Evolutionary conservation across 2,113 vertebrate genomes (phyloP).

Genomic region (Clarias batrachus): DNA sequence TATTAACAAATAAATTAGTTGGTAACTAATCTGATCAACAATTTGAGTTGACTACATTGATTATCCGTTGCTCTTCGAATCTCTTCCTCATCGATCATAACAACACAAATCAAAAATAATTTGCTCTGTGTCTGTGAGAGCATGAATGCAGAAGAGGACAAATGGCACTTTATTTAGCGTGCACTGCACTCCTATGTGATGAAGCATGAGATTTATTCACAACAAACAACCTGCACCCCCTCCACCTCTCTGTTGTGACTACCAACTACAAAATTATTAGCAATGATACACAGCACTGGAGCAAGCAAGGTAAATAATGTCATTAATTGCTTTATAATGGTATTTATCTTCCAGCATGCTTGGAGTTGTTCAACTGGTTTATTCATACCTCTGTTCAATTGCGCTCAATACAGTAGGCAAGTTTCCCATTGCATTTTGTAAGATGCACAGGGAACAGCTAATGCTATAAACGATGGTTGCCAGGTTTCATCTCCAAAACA

Average conservation of each 20-base stretch:
- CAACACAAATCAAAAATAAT: neutral
- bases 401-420: too few relatives aligned
- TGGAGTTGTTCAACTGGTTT: neutral
- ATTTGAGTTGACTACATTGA: too few relatives aligned
- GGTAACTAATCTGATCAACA: too few relatives aligned
- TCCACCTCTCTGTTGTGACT: neutral
- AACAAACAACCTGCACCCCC: neutral
- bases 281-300: neutral
- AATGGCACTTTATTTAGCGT: neutral
- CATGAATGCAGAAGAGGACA: neutral
- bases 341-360: neutral
- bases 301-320: neutral
- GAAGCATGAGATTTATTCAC: neutral
- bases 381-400: neutral
- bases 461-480: neutral
- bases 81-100: neutral
- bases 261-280: neutral
- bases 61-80: neutral
- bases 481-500: neutral
- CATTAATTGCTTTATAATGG: neutral
- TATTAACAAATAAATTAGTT: too few relatives aligned
- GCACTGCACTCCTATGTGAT: neutral
- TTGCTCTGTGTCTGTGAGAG: neutral
- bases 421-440: neutral
- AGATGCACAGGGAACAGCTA: neutral